Evolutionary conservation across 2,888 invertebrate genomes (phyloP).

Genomic region (Caenorhabditis auriculariae): DNA sequence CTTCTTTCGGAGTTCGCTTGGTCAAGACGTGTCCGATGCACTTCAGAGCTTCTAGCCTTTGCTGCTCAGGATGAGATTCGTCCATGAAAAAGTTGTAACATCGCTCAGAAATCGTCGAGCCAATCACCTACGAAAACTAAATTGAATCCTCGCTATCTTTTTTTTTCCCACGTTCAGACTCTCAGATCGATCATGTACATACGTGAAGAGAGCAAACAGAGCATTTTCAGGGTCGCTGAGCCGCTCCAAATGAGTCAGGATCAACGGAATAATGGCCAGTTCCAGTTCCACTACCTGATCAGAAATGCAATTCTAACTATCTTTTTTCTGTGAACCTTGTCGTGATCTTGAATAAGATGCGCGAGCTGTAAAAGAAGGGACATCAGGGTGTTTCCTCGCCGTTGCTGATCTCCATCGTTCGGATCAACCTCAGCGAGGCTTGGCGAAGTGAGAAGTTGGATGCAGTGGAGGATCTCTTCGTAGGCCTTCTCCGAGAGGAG

Average conservation of each 20-base stretch:
- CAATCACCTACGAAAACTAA: constrained; percentile 12
- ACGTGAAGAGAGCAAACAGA: constrained; percentile 23
- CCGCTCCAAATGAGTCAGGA: constrained; percentile 7
- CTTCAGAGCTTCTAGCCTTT: constrained; percentile 35
- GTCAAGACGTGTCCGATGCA: constrained; percentile 43
- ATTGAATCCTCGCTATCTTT: neutral
- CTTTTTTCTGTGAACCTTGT: too few species aligned
- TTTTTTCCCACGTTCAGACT: constrained; percentile 19
- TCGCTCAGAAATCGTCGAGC: constrained; percentile 20
- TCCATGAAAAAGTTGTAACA: constrained; percentile 33
- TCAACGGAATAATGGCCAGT: constrained; percentile 12
- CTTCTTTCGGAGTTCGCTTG: constrained; percentile 11
- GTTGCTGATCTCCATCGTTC: constrained; percentile 13
- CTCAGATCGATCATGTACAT: constrained; percentile 20
- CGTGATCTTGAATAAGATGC: constrained; percentile 40
- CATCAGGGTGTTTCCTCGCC: constrained; percentile 36
- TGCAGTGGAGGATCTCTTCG: constrained; percentile 11
- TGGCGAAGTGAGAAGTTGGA: constrained; percentile 7
- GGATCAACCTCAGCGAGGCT: neutral
- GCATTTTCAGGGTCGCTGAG: constrained; percentile 6
- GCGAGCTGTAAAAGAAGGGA: constrained; percentile 29
- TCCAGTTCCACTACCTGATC: constrained; percentile 18
- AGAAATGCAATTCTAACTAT: too few species aligned
- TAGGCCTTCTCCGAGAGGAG: constrained; percentile 30
- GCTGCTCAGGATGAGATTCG: neutral